Evolutionary conservation across 1,140 invertebrate species (phyloP).

Genomic region (Hypothenemus hampei): DNA sequence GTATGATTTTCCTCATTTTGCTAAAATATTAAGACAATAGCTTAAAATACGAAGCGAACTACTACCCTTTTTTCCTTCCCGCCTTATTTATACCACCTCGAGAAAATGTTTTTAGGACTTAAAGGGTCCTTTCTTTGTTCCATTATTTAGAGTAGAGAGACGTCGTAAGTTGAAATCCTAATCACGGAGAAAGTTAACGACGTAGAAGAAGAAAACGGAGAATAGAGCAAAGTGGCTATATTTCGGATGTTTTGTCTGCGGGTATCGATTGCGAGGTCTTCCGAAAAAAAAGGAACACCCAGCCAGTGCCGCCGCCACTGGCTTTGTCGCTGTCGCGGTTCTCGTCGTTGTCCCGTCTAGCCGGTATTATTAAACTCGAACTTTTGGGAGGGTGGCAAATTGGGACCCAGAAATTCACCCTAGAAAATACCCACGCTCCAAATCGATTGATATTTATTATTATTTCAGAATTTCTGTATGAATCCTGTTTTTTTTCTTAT

Average conservation of each 20-base stretch:
- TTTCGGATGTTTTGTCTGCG: constrained; percentile 14
- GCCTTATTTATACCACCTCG: background rate
- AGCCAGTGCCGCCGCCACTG: no score
- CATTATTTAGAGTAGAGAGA: no score
- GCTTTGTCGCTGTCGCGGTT: constrained; percentile 2
- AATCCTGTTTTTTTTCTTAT: no score
- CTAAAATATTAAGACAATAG: background rate
- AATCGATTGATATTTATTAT: no score
- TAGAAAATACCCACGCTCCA: no score
- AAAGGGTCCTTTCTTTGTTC: background rate
- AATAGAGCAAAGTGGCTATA: background rate
- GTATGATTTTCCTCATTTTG: no score
- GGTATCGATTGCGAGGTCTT: constrained; percentile 6
- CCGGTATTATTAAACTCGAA: constrained; percentile 9
- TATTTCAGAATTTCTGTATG: no score
- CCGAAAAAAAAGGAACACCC: background rate
- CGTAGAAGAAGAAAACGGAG: background rate
- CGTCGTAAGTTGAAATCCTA: no score
- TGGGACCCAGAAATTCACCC: no score
- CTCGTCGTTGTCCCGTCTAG: background rate
- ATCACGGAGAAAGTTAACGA: no score
- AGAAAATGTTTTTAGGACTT: background rate
- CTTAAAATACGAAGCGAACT: background rate
- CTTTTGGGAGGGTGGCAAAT: no score
- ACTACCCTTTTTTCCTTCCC: background rate